Conservation (phyloP, 1,140 invertebrate genomes). For the Ceratina calcarata region DNA sequence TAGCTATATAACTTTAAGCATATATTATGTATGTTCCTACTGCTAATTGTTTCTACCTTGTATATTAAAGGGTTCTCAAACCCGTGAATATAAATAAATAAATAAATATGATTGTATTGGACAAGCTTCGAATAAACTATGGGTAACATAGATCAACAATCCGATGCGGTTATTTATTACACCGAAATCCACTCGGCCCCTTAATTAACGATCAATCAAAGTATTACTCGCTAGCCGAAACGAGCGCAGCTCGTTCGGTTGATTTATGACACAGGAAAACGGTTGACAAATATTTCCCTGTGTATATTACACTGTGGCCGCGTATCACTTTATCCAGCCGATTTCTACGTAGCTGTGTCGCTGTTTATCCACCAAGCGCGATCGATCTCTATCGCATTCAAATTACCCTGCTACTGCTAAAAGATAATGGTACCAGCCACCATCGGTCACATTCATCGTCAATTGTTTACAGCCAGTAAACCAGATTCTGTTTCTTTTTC, state of each 20-base stretch:
- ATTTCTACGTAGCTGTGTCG: slow-evolving; percentile 1
- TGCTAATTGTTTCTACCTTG: too few species aligned
- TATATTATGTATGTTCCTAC: too few species aligned
- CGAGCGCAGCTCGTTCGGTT: slow-evolving; percentile 2
- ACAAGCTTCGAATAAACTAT: not conserved
- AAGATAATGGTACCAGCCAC: slow-evolving; percentile 3
- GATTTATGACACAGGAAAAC: slow-evolving; percentile 39
- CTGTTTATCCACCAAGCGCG: slow-evolving; percentile 18
- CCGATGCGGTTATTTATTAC: not conserved
- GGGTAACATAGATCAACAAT: not conserved
- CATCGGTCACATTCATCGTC: not conserved
- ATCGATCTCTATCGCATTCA: slow-evolving; percentile 27
- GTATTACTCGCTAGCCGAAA: slow-evolving; percentile 1
- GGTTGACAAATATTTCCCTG: slow-evolving; percentile 40
- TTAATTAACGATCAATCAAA: slow-evolving; percentile 34
- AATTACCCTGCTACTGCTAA: slow-evolving; percentile 5
- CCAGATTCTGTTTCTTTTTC: too few species aligned
- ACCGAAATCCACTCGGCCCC: not conserved
- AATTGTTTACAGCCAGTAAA: not conserved
- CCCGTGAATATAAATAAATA: too few species aligned
- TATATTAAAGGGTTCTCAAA: too few species aligned
- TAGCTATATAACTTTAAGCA: too few species aligned
- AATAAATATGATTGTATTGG: not conserved
- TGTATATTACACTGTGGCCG: slow-evolving; percentile 35
- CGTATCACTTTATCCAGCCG: slow-evolving; percentile 17